Evolutionary conservation across 2,797 vertebrate genomes (phyloP).

Genomic region (Pelochelys cantorii): DNA sequence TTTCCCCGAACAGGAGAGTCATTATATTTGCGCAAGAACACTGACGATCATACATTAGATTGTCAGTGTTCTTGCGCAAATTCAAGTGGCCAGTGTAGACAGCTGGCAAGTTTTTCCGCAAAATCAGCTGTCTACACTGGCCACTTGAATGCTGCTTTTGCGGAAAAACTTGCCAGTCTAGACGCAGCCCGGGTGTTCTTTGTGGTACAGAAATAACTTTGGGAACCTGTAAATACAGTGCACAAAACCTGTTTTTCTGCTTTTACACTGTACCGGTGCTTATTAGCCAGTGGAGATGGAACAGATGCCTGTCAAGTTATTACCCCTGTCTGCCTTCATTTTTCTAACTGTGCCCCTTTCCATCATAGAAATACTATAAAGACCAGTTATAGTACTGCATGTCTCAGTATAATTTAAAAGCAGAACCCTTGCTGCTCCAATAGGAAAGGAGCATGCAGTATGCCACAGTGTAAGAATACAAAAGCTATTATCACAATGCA

Average conservation of each 20-base stretch:
- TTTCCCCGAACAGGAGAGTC: too few relatives aligned
- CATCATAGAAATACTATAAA: not conserved
- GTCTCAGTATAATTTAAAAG: not conserved
- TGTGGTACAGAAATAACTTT: not conserved
- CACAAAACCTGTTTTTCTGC: not conserved
- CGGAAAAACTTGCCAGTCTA: too few relatives aligned
- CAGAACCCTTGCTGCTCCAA: not conserved
- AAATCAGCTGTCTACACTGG: too few relatives aligned
- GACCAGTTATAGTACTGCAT: fast-evolving
- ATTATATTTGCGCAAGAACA: too few relatives aligned
- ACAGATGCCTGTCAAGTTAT: not conserved
- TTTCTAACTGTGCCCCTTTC: not conserved
- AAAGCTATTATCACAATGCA: not conserved
- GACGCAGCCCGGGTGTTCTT: too few relatives aligned
- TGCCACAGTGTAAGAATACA: not conserved
- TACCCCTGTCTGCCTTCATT: not conserved
- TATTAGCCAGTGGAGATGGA: not conserved
- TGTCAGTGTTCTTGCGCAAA: too few relatives aligned
- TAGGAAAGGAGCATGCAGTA: not conserved
- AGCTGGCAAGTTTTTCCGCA: too few relatives aligned
- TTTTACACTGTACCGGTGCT: not conserved
- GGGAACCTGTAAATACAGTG: not conserved
- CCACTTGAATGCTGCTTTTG: too few relatives aligned
- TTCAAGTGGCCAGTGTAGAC: too few relatives aligned
- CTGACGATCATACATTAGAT: too few relatives aligned